phyloP scores from a whole-genome alignment of 2,888 invertebrate genomes.

The Apamea epomidion region DNA sequence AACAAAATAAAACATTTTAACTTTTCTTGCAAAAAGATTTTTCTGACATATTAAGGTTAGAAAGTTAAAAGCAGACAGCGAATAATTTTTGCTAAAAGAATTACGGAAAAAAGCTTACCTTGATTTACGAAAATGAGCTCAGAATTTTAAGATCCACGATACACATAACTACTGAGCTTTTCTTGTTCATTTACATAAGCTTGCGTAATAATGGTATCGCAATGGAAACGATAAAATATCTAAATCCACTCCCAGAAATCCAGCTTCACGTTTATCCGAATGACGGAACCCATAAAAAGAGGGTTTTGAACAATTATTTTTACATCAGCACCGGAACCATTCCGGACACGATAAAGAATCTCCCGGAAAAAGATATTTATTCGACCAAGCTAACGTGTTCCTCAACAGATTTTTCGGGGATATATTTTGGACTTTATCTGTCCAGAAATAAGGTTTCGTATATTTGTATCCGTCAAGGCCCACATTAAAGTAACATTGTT shows the following conservation, averaged over 20 bases:
- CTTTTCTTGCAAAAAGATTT: conserved; percentile 24
- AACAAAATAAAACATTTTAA: conserved; percentile 22
- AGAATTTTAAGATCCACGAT: conserved; percentile 26
- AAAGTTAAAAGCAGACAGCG: conserved; percentile 30
- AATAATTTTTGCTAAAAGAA: conserved; percentile 35
- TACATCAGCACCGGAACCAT: conserved; percentile 81
- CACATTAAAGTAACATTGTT: conserved; percentile 60
- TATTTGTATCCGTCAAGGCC: background rate
- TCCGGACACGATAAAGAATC: conserved; percentile 81
- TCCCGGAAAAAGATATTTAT: conserved; percentile 80
- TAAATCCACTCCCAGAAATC: conserved; percentile 68
- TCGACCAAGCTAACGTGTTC: conserved; percentile 68
- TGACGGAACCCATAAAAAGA: conserved; percentile 73
- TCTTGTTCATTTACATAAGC: conserved; percentile 57
- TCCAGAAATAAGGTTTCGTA: conserved; percentile 52
- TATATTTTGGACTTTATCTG: conserved; percentile 59
- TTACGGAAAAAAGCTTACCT: conserved; percentile 30
- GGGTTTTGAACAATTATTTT: conserved; percentile 80
- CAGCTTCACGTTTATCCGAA: conserved; percentile 70
- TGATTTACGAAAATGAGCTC: conserved; percentile 39
- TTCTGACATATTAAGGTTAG: conserved; percentile 27
- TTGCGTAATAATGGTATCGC: conserved; percentile 57
- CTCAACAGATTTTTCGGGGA: conserved; percentile 30
- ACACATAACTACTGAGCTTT: conserved; percentile 37
- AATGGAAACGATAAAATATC: conserved; percentile 66